Base-by-base conservation (phyloP, 1,140 invertebrate species). In the Ceratina calcarata region DNA sequence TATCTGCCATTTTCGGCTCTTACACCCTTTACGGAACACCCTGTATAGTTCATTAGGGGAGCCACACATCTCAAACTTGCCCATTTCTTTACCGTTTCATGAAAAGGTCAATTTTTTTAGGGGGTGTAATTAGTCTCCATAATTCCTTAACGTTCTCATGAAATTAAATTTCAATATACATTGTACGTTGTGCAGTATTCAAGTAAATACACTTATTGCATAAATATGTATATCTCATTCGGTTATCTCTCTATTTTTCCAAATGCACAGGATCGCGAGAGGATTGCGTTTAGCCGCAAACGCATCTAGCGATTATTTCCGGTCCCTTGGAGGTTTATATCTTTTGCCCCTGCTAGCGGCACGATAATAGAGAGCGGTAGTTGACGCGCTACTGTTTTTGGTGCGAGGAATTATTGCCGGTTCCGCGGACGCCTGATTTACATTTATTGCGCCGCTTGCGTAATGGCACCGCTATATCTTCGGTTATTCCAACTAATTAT, bases 401-500 rank as follows among this genome's bases (percentile, higher is more conserved):
- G 80, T 45, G 87, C 88, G 87, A 88, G 27, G 89, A 90, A 91
- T 92, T 92, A 92, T 90, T 92, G 89, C 91, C 87, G 87, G 88
- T 90, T 90, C 86, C 87, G 84, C 83, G 89, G 84, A 86, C 86
- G 85, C 86, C 90, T 92, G 91, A 92, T 92, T 92, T 92, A 92
- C 91, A 92, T 92, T 92, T 92, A 92, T 92, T 89, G 90, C 90
- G 85, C 86, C 86, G 90, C 85, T 91, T 90, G 87, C 85, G 89
- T 92, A 92, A 91, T 91, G 91, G 89, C 82, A 87, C 58, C 89
- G 85, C 89, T 91, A 90, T 89, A 91, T 91, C 90, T 90, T 91
- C 90, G 88, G 89, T 92, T 92, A 92, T 91, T 91, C 85, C 88
- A 90, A 91, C 91, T 91, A 92, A 92, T 92, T 91, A 92, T 91